phyloP scores from a whole-genome alignment of 2,113 vertebrate genomes.

The Sclerurus mexicanus region DNA sequence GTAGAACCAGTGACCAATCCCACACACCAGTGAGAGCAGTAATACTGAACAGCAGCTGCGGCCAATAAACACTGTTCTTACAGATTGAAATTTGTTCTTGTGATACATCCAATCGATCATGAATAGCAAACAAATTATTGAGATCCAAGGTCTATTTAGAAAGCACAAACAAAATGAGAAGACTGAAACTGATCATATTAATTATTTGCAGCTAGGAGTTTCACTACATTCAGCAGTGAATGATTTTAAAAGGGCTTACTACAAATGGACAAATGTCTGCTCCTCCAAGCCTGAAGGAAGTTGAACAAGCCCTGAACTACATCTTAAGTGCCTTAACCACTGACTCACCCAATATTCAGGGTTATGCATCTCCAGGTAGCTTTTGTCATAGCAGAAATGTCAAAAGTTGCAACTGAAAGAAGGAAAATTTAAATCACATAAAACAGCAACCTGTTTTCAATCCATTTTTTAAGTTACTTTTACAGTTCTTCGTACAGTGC shows the following conservation, averaged over 20 bases:
- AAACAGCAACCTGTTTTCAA: neutral
- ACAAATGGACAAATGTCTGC: neutral
- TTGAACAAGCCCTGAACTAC: neutral
- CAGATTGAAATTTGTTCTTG: neutral
- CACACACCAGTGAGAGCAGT: neutral
- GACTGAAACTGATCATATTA: neutral
- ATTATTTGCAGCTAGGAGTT: constrained; percentile 2
- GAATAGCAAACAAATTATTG: constrained; percentile 6
- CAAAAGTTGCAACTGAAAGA: neutral
- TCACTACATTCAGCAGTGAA: neutral
- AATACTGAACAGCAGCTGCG: neutral
- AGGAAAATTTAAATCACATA: neutral
- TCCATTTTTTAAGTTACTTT: neutral
- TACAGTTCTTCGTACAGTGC: neutral
- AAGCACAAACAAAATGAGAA: neutral
- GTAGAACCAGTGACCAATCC: neutral
- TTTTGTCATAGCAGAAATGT: neutral
- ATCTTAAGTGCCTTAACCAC: neutral
- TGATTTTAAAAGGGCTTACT: neutral
- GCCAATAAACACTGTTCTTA: neutral
- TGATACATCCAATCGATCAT: neutral
- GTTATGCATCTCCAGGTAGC: neutral
- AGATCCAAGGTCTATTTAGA: constrained; percentile 7
- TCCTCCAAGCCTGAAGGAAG: neutral
- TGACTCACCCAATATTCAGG: neutral